A percentile compares a stretch with the other conserved stretches of the same genome.
These are phyloP conservation scores for Pygoscelis antarcticus DNA, from an alignment of 2,113 vertebrate species.

Conservation along the genomic window DNA sequence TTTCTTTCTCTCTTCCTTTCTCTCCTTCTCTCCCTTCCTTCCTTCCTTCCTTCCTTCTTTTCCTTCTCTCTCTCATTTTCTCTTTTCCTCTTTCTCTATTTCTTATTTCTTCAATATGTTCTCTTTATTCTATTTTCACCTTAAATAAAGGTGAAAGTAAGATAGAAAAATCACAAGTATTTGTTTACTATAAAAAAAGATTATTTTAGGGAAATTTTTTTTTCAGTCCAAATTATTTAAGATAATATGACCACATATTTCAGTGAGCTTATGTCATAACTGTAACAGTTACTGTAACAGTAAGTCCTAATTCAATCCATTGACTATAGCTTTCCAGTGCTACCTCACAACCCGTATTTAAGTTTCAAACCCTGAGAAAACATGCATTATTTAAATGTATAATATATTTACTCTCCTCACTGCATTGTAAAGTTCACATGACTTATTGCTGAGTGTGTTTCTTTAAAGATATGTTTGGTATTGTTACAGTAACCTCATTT, in stretches of 20 bases:
- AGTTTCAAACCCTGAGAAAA: background rate
- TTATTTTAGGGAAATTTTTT: background rate
- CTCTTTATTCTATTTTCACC: background rate
- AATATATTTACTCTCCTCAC: background rate
- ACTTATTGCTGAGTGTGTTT: slow-evolving; percentile 19
- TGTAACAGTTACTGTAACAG: background rate
- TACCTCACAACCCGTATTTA: background rate
- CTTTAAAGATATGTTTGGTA: slow-evolving; percentile 34
- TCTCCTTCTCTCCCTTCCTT: no score
- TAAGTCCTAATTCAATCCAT: background rate
- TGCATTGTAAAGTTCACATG: background rate
- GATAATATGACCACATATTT: background rate
- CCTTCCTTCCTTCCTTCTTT: no score
- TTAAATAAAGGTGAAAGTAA: background rate
- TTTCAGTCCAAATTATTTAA: background rate
- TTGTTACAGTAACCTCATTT: slow-evolving; percentile 48
- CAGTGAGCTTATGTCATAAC: background rate
- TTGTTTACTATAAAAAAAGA: background rate
- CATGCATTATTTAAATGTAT: slow-evolving; percentile 9
- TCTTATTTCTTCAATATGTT: background rate
- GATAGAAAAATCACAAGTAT: background rate
- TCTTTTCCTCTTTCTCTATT: background rate
- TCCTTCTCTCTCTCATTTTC: background rate
- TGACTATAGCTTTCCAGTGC: background rate
- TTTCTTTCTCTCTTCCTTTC: no score